Conservation (phyloP, 2,888 invertebrate species). For the Proisotoma minuta region DNA sequence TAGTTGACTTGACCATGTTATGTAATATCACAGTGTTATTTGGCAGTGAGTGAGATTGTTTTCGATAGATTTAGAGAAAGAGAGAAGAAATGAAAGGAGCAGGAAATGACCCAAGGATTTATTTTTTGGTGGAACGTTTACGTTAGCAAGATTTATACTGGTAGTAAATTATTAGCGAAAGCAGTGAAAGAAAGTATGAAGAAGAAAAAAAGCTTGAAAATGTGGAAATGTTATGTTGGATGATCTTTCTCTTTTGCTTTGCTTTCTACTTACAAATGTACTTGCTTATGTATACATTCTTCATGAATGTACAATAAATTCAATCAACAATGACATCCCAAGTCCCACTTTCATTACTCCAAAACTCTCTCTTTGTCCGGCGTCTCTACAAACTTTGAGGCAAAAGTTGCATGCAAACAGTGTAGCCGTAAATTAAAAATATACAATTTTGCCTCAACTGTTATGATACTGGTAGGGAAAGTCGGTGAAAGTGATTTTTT, state of each 20-base stretch:
- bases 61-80: conserved; percentile 33
- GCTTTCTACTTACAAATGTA: too few species aligned
- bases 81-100: conserved; percentile 29
- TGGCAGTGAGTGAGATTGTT: conserved; percentile 30
- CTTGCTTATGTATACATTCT: too few species aligned
- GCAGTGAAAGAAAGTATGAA: too few species aligned
- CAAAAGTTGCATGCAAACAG: too few species aligned
- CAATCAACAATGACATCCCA: too few species aligned
- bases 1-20: not conserved
- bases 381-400: too few species aligned
- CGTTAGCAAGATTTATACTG: conserved; percentile 43
- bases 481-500: not conserved
- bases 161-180: conserved; percentile 44
- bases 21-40: not conserved
- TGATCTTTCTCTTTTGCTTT: not conserved
- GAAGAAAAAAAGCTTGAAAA: too few species aligned
- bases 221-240: too few species aligned
- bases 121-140: conserved; percentile 44
- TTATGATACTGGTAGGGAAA: not conserved
- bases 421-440: not conserved
- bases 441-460: not conserved
- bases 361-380: too few species aligned
- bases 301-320: too few species aligned
- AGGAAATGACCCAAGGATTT: conserved; percentile 45
- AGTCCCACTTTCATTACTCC: too few species aligned